Evolutionary conservation across 2,888 invertebrate species (phyloP), one percentile per base, ranked within the genome.

Genomic region (Malthinus seriepunctatus): DNA sequence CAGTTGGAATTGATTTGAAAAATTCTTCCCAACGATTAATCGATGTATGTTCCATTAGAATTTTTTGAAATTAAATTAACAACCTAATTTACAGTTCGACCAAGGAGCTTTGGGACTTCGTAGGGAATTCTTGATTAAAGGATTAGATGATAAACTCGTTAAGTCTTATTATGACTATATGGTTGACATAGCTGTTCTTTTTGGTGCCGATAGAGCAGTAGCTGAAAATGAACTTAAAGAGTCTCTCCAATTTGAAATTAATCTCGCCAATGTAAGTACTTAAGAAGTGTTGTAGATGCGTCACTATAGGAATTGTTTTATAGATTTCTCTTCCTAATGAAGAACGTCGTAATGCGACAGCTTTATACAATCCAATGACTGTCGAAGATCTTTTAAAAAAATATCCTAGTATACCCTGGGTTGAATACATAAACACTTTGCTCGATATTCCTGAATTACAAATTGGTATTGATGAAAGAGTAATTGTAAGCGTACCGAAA

Each of bases 361-460:
- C 88, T 65, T 82, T 96, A n/a, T 96, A 96, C 81, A 95, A 97
- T 71, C 91, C 94, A 6, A 93, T 93, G 87, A 90, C 90, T 0
- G 81, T 97, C n/a, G 77, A 79, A 1, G 85, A 95, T 68, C 78
- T 97, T 37, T 87, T 91, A 72, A 71, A 81, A 39, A 87, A 86
- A 67, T 94, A 89, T 80, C 87, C 89, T 0, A 87, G 85, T 71
- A 85, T 91, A 49, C 89, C 89, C 2, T 94, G 94, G 94, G 75
- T 87, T 66, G 86, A 89, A 59, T 95, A 95, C 75, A 88, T 96
- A 73, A 93, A 93, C 77, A 88, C 83, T 1, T 80, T 96, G 8
- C 79, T 97, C 50, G 86, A 89, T 0, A 32, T 59, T 3, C 83
- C 86, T 0, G 85, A 84, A 23, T 81, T 88, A 1, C 68, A 76